A percentile compares a stretch with the other conserved stretches of the same genome.
Conservation (phyloP, 2,113 vertebrate genomes). For the Stegostoma tigrinum region DNA sequence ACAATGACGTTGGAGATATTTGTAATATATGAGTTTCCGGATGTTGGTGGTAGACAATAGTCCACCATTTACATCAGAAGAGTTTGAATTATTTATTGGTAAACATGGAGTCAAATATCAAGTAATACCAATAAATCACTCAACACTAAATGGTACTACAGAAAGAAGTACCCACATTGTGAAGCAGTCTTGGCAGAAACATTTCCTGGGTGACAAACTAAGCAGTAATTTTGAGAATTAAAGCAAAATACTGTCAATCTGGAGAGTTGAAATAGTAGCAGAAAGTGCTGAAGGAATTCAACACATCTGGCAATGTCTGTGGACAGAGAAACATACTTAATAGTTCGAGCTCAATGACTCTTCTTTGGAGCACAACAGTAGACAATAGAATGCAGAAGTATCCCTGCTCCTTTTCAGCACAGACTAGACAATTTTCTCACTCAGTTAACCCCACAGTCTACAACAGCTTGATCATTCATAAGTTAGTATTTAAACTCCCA, state of each 20-base stretch:
- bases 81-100: background rate
- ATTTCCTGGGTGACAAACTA: background rate
- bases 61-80: no score
- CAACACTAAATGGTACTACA: background rate
- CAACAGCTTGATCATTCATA: background rate
- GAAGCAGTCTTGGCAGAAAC: background rate
- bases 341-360: no score
- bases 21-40: background rate
- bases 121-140: background rate
- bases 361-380: no score
- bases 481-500: background rate
- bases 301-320: no score
- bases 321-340: no score
- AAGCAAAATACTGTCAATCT: no score
- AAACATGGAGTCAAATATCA: background rate
- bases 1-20: background rate
- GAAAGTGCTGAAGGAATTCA: no score
- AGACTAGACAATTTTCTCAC: no score
- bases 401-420: no score
- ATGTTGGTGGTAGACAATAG: background rate
- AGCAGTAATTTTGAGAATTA: background rate
- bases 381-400: no score
- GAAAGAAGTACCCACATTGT: background rate
- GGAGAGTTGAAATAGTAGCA: no score
- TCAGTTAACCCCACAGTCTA: background rate